These are phyloP conservation scores for Xiphophorus maculatus DNA, from an alignment of 2,113 vertebrate genomes.

Conservation along the genomic window DNA sequence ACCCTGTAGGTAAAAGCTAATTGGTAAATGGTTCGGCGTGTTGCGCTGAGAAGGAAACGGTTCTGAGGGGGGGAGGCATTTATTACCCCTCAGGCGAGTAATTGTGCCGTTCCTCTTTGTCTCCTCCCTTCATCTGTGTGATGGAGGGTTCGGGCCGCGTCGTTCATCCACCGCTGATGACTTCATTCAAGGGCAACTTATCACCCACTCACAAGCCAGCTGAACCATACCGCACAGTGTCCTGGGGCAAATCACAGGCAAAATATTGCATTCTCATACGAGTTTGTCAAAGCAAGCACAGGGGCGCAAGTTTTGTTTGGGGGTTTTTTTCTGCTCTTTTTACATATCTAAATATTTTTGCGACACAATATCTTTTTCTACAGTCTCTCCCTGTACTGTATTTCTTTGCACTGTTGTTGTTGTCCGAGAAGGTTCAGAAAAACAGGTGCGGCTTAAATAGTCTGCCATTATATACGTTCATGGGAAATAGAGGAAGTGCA, in stretches of 20 bases:
- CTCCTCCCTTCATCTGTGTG: slow-evolving; percentile 78
- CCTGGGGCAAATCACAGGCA: slow-evolving; percentile 63
- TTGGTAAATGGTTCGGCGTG: slow-evolving; percentile 62
- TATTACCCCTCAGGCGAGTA: slow-evolving; percentile 75
- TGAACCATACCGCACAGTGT: slow-evolving; percentile 65
- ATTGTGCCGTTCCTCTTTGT: slow-evolving; percentile 76
- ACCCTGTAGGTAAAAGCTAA: slow-evolving; percentile 71
- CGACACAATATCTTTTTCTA: slow-evolving; percentile 29
- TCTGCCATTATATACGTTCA: slow-evolving; percentile 13
- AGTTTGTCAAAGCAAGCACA: slow-evolving; percentile 48
- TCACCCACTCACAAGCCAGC: slow-evolving; percentile 76
- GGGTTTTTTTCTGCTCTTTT: slow-evolving; percentile 1
- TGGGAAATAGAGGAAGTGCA: neutral
- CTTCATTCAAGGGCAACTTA: slow-evolving; percentile 80
- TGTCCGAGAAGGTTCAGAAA: slow-evolving; percentile 13
- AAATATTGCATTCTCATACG: slow-evolving; percentile 41
- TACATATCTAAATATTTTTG: slow-evolving; percentile 41
- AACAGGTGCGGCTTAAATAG: slow-evolving; percentile 20
- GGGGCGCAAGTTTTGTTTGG: neutral
- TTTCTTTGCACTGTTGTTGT: slow-evolving; percentile 31
- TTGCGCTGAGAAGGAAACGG: slow-evolving; percentile 63
- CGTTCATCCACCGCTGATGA: slow-evolving; percentile 80
- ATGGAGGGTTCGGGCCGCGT: slow-evolving; percentile 77
- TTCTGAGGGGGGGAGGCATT: slow-evolving; percentile 70
- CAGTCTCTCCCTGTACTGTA: slow-evolving; percentile 12